Base-by-base conservation (phyloP, 2,797 vertebrate genomes). In the Danio choprae region DNA sequence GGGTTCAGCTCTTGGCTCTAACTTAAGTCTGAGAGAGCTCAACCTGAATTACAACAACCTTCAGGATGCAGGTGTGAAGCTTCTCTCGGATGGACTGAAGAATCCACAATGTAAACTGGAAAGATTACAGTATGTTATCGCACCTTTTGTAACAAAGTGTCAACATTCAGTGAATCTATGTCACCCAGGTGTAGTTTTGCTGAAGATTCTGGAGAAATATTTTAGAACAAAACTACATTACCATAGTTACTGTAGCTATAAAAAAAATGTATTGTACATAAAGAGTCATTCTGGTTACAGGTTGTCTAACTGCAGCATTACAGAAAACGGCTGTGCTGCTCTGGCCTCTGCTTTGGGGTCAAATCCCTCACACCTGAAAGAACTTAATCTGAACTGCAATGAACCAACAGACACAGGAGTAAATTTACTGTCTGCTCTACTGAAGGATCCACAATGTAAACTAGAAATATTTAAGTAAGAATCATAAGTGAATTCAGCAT, bases 221-320 rank as follows among this genome's bases (percentile, higher is more conserved):
- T 50, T 16, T 50, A 50, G 11, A 46, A 46, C 13, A 50, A 50
- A 50, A 50, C 5, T 6, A 50, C n/a, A n/a, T n/a, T n/a, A n/a
- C n/a, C n/a, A n/a, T 50, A 50, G 46, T 5, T 50, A 44, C 15
- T n/a, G 15, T 51, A 55, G 4, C n/a, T n/a, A n/a, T n/a, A n/a
- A n/a, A n/a, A n/a, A n/a, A n/a, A n/a, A n/a, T n/a, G n/a, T n/a
- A n/a, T n/a, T n/a, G n/a, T n/a, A n/a, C n/a, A n/a, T n/a, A n/a
- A n/a, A n/a, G n/a, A n/a, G n/a, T n/a, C n/a, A n/a, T n/a, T n/a
- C n/a, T n/a, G n/a, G n/a, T n/a, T n/a, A n/a, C 1, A 56, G 53
- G 53, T 56, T 56, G 53, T 56, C 53, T 22, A 56, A 56, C 53
- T 22, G 53, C 53, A 5, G 53, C 22, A 56, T 56, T 56, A 56